Base-by-base conservation (phyloP, 2,113 vertebrate genomes). In the Camarhynchus parvulus region DNA sequence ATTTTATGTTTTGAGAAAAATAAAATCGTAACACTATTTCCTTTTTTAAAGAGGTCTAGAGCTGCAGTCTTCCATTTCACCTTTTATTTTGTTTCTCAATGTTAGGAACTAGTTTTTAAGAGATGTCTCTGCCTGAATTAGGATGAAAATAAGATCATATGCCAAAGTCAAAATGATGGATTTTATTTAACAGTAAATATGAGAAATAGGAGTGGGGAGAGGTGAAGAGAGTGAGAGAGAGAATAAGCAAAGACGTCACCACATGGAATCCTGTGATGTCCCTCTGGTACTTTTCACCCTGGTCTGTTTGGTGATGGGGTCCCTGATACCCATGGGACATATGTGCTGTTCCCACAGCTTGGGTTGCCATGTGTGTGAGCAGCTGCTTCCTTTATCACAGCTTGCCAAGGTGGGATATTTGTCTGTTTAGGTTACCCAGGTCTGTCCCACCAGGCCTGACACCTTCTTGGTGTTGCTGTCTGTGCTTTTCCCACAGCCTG, bases 231-330 rank as follows among this genome's bases (percentile, higher is more conserved):
- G 6, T 15, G 27, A 24, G 28, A n/a, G n/a, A 47, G 53, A 44
- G 27, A 16, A 39, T 33, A 46, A 31, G 33, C 21, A 37, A 33
- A 46, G 39, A 46, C 17, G 23, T 18, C 14, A 64, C n/a, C 69
- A 64, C 0, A 0, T 47, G n/a, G 27, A 55, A 27, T 55, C 11
- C 22, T 73, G 41, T 1, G 1, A 33, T 0, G 0, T 39, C 27
- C 56, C 11, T 20, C 49, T 64, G n/a, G 49, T 46, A 7, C n/a
- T 73, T 37, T 73, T 73, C 47, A 33, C 13, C 58, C 68, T 58
- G 33, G 11, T 33, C 27, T 37, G 14, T 25, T 53, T 14, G 27
- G 47, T 53, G 47, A 3, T 27, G 33, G 17, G 7, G 13, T 62
- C 16, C 21, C 21, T 72, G 67, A 52, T 11, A 62, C 25, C 33